Evolutionary conservation across 2,113 vertebrate genomes (phyloP), one percentile per base, ranked within the genome.

Genomic region (Pipra filicauda): DNA sequence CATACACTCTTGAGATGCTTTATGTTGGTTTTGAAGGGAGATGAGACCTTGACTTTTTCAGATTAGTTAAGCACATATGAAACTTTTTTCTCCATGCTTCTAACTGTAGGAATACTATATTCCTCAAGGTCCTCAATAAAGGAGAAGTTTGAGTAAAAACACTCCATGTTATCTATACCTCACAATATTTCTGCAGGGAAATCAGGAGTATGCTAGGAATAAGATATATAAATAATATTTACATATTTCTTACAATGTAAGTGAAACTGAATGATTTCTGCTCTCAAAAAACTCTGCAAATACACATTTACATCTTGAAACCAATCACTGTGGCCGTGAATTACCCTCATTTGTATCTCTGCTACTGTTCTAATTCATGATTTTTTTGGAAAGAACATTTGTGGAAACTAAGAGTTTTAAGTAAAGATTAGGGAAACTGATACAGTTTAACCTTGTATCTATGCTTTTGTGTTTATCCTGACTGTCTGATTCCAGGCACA

Each of bases 1-100:
- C 9, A 52, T 6, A 55, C 3, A 44, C 3, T 23, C n/a, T 23
- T 51, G 22, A 83, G 26, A n/a, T 70, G 35, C 1, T 73, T 80
- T 70, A 28, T 5, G 5, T 44, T 57, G 11, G 12, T 72, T 89
- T 71, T 80, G 41, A 93, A 76, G 10, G 15, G 41, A 88, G 30
- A 54, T 15, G 6, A 64, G n/a, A 82, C 44, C 20, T 75, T 73
- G 28, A 3, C 3, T 65, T 75, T 91, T 76, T 27, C 26, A 58
- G 28, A 58, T 85, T 59, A 55, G 5, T 65, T 65, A 75, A 85
- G 6, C 5, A 12, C 5, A 6, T 39, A 46, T 11, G 3, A 74
- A 84, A 8, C 0, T 0, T 4, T 23, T 9, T 46, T 67, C 44
- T 23, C 8, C 7, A 33, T 35, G 6, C n/a, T 74, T n/a, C 9